A percentile compares a stretch with the other conserved stretches of the same genome.
These are phyloP conservation scores for Wiebesia pumilae DNA, from an alignment of 1,140 invertebrate genomes.

Conservation along the genomic window DNA sequence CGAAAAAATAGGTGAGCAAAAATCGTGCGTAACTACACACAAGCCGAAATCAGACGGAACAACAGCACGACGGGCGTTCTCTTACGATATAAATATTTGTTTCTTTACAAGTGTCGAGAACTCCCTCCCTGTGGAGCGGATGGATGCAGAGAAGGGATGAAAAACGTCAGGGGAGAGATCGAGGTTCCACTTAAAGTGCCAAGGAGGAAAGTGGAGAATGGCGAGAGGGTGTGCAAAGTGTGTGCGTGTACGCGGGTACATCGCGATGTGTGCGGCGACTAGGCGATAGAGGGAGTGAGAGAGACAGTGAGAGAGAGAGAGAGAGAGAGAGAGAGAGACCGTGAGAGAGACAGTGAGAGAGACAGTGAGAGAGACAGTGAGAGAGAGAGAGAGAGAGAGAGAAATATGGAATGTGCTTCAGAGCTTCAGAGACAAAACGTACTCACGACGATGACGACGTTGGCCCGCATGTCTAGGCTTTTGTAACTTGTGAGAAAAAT, in stretches of 20 bases:
- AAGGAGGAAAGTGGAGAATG: constrained; percentile 46
- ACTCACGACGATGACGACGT: constrained; percentile 53
- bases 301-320: too few relatives aligned
- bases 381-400: neutral
- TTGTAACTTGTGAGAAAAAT: constrained; percentile 64
- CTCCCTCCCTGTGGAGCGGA: constrained; percentile 34
- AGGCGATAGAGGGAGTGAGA: neutral
- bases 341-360: neutral
- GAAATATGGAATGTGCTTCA: constrained; percentile 54
- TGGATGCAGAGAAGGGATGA: constrained; percentile 54
- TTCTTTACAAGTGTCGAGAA: constrained; percentile 47
- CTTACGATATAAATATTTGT: constrained; percentile 71
- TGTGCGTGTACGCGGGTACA: constrained; percentile 30
- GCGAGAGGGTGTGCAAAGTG: constrained; percentile 49
- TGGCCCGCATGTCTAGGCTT: constrained; percentile 65
- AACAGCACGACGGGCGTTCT: constrained; percentile 65
- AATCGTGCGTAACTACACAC: constrained; percentile 54
- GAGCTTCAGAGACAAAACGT: constrained; percentile 61
- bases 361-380: neutral
- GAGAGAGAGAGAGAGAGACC: too few relatives aligned
- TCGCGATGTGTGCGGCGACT: constrained; percentile 29
- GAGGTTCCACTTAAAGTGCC: constrained; percentile 45
- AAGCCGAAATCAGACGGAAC: constrained; percentile 59
- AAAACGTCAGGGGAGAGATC: constrained; percentile 54
- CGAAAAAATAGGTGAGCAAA: neutral